phyloP scores from a whole-genome alignment of 1,140 invertebrate genomes.

The Cecropterus lyciades region DNA sequence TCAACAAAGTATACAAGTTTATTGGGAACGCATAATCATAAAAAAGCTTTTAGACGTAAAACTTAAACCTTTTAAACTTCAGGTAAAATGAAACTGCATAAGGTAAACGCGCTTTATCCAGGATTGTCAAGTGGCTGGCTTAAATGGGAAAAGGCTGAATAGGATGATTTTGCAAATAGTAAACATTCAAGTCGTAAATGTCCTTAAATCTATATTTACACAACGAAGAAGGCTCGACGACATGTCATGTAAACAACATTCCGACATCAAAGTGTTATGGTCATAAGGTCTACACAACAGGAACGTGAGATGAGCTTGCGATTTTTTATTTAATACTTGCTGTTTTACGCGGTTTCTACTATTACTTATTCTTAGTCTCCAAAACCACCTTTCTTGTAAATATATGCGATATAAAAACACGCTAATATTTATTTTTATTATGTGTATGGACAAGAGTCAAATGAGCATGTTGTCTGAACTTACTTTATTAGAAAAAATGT shows the following conservation, averaged over 20 bases:
- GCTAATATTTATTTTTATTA: no score
- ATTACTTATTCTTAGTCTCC: no score
- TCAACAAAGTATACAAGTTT: conserved; percentile 11
- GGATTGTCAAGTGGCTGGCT: not conserved
- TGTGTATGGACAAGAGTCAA: no score
- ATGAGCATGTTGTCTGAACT: no score
- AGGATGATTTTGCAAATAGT: not conserved
- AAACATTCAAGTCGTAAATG: not conserved
- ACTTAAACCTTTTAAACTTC: not conserved
- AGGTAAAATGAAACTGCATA: conserved; percentile 1
- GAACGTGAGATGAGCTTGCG: no score
- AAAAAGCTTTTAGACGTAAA: not conserved
- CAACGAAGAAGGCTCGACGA: not conserved
- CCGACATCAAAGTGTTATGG: no score
- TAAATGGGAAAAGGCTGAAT: not conserved
- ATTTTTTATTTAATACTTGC: no score
- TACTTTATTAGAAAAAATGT: no score
- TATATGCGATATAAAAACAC: no score
- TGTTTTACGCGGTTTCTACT: no score
- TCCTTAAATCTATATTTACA: not conserved
- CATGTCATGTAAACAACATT: not conserved
- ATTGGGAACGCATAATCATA: conserved; percentile 2
- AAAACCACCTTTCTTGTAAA: no score
- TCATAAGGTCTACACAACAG: no score
- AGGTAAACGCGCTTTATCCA: not conserved